Conservation (phyloP, 2,113 vertebrate genomes). For the Jaculus jaculus region DNA sequence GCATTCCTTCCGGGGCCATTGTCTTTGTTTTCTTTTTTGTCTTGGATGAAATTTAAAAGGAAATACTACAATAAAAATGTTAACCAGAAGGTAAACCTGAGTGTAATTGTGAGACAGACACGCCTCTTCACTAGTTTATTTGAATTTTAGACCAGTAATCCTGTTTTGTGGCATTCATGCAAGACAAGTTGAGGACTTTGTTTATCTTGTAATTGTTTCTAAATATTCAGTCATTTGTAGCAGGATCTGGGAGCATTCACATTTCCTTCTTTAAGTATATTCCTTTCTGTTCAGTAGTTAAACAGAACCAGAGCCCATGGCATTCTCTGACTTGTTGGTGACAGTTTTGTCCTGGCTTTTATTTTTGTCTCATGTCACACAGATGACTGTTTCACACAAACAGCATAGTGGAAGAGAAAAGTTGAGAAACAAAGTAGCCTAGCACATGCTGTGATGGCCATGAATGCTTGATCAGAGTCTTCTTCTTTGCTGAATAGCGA, state of each 20-base stretch:
- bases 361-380: too few species aligned
- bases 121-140: too few species aligned
- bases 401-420: too few species aligned
- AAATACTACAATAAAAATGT: conserved; percentile 92
- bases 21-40: conserved; percentile 86
- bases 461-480: too few species aligned
- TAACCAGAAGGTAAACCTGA: conserved; percentile 89
- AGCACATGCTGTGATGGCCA: too few species aligned
- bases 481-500: conserved; percentile 81
- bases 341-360: conserved; percentile 91
- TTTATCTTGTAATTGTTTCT: conserved; percentile 88
- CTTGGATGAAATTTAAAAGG: conserved; percentile 86
- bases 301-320: too few species aligned
- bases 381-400: too few species aligned
- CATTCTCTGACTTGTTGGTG: conserved; percentile 88
- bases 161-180: conserved; percentile 74
- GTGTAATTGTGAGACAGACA: too few species aligned
- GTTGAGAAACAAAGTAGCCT: too few species aligned
- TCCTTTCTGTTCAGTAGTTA: too few species aligned
- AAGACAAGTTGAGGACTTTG: conserved; percentile 87
- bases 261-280: conserved; percentile 85
- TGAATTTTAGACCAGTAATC: too few species aligned
- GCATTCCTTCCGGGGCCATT: conserved; percentile 94
- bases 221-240: conserved; percentile 91
- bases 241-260: conserved; percentile 83